Conservation (phyloP, 2,797 vertebrate species). For the Halcyon badia region DNA sequence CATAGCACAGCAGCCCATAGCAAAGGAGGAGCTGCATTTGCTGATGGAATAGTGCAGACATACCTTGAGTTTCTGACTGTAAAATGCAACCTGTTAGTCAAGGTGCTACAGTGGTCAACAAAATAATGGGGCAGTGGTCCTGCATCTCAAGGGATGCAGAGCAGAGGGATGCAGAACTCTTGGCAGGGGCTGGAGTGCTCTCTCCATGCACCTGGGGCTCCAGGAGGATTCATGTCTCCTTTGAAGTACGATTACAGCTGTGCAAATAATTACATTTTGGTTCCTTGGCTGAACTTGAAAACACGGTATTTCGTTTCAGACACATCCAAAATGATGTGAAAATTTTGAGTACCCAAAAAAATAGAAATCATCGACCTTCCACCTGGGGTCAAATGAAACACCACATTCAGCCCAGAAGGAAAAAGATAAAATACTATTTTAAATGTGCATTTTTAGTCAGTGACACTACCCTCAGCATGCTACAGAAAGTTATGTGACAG, state of each 20-base stretch:
- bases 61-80: background rate
- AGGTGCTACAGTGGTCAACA: background rate
- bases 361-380: background rate
- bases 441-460: background rate
- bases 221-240: background rate
- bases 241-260: slow-evolving; percentile 22
- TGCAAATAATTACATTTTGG: slow-evolving; percentile 38
- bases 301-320: background rate
- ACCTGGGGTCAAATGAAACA: background rate
- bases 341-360: background rate
- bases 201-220: background rate
- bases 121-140: background rate
- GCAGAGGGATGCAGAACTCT: background rate
- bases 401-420: background rate
- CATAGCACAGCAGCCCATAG: background rate
- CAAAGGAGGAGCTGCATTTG: background rate
- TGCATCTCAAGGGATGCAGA: background rate
- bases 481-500: fast-evolving
- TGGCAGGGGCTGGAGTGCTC: background rate
- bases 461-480: fast-evolving
- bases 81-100: background rate
- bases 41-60: fast-evolving
- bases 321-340: background rate
- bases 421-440: background rate
- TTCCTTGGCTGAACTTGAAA: slow-evolving; percentile 21